Conservation (phyloP, 2,113 vertebrate species). For the Opisthocomus hoazin region DNA sequence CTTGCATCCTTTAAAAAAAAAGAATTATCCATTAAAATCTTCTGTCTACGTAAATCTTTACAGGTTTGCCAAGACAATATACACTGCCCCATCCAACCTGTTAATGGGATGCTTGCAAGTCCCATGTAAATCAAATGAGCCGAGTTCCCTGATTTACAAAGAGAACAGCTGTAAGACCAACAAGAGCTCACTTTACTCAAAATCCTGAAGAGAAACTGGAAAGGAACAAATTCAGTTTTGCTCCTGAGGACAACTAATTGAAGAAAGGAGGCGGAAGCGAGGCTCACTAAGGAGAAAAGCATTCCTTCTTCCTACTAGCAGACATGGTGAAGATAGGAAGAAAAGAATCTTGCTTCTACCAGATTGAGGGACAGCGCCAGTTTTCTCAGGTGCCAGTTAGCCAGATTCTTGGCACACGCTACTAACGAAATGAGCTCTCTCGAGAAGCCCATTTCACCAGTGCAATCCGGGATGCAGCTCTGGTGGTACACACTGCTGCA, state of each 20-base stretch:
- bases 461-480: rapidly evolving
- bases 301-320: neutral
- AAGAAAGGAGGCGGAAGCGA: neutral
- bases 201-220: neutral
- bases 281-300: neutral
- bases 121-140: neutral
- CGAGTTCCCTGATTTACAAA: rapidly evolving
- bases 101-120: neutral
- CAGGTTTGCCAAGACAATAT: neutral
- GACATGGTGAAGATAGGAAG: neutral
- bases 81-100: neutral
- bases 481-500: neutral
- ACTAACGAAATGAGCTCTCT: neutral
- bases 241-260: neutral
- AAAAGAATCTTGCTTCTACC: neutral
- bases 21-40: neutral
- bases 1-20: neutral
- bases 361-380: neutral
- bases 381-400: neutral
- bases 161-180: neutral
- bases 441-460: neutral
- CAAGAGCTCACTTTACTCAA: neutral
- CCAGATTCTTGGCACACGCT: neutral
- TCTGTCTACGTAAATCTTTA: neutral
- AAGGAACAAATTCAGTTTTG: neutral